A percentile compares a stretch with the other conserved stretches of the same genome.
Conservation (phyloP, 1,140 invertebrate genomes). For the Campodea augens region DNA sequence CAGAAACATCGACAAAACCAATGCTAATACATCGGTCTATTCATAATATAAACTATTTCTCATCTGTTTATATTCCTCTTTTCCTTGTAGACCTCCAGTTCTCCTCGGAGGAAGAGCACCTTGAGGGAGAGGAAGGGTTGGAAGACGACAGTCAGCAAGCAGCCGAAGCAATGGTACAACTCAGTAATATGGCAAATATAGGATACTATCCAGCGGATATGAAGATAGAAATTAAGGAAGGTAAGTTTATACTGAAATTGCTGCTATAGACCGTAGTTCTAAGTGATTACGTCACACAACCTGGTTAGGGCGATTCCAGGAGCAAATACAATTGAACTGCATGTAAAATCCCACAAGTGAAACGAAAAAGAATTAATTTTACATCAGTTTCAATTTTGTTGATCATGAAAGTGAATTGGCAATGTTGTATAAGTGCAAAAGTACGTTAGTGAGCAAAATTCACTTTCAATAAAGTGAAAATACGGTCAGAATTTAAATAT, state of each 20-base stretch:
- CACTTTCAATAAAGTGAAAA: too few relatives aligned
- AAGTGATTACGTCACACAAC: background rate
- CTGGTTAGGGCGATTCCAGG: too few relatives aligned
- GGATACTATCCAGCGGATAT: constrained; percentile 31
- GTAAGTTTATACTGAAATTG: background rate
- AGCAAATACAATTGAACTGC: too few relatives aligned
- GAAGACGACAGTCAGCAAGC: constrained; percentile 59
- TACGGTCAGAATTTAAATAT: too few relatives aligned
- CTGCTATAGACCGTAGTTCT: background rate
- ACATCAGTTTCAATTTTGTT: background rate
- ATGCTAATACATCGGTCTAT: too few relatives aligned
- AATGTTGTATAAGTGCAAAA: background rate
- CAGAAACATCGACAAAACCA: too few relatives aligned
- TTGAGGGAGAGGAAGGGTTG: constrained; percentile 24
- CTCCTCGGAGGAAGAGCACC: constrained; percentile 44
- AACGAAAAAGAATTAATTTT: background rate
- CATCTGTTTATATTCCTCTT: constrained; percentile 4
- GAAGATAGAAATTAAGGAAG: constrained; percentile 26
- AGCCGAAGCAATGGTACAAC: constrained; percentile 65
- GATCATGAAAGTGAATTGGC: background rate
- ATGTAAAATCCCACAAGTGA: too few relatives aligned
- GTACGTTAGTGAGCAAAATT: too few relatives aligned
- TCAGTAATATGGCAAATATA: constrained; percentile 43
- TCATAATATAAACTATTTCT: too few relatives aligned
- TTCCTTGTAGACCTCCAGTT: constrained; percentile 39